Base-by-base conservation (phyloP, 2,888 invertebrate species). In the Apocheima hispidaria region DNA sequence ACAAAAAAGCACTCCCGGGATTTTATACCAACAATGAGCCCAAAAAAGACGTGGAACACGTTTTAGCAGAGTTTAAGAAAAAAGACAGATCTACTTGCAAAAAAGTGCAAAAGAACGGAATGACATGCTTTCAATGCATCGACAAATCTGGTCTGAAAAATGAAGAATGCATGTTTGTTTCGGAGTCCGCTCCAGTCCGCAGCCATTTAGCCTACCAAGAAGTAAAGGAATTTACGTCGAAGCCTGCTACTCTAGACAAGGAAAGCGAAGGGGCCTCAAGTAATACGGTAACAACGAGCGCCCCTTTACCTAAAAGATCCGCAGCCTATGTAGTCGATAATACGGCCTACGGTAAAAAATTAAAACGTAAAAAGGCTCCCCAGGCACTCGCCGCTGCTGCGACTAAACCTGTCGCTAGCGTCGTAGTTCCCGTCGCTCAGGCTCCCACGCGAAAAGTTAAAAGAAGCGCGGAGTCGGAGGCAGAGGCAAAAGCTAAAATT, bases 151-250 rank as follows among this genome's bases (percentile, higher is more conserved):
- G 96, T 0, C 89, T 95, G 50, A 95, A 95, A 80, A 94, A 96
- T 74, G 96, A 96, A 83, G 96, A 96, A 81, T 96, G 96, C 78
- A 96, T 96, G 94, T 96, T 94, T 83, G 94, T 96, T 7, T 95
- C 95, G 0, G 95, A 95, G 72, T 94, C 95, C 0, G 94, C 95
- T 40, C 95, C 95, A 0, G 93, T 94, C 76, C 93, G 93, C 49
- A 94, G 94, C 55, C 95, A 95, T 77, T 84, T 95, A 68, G 94
- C 95, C 14, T 95, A 95, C 75, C 95, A 95, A 76, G 95, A 95
- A 84, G 86, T 94, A 1, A 95, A 95, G 74, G 94, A 95, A 74
- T 94, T 94, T 61, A 93, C 93, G 46, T 92, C 93, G 12, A 91
- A 90, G 71, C 94, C 86, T 49, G 78, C 86, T 14, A 86, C 88